A percentile compares a stretch with the other conserved stretches of the same genome.
These are phyloP conservation scores for Amblyraja radiata DNA, from an alignment of 2,797 vertebrate genomes.

Conservation along the genomic window DNA sequence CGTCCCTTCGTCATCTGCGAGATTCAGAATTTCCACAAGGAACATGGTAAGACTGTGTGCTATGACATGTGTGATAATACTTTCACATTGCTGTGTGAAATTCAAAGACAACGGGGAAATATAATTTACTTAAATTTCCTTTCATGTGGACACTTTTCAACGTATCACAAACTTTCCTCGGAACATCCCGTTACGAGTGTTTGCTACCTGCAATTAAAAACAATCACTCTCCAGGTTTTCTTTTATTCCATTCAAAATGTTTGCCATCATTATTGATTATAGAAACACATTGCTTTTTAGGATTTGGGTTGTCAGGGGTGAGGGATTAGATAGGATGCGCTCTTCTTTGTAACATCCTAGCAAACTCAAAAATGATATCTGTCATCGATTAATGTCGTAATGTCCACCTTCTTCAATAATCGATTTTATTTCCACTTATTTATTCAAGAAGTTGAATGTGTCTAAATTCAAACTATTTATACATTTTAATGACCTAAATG, in stretches of 20 bases:
- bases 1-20: too few relatives aligned
- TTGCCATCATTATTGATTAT: neutral
- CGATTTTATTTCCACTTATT: slow-evolving; percentile 48
- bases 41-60: neutral
- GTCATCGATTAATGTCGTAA: slow-evolving; percentile 75
- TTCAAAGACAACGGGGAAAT: neutral
- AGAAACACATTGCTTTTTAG: neutral
- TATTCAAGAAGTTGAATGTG: slow-evolving; percentile 50
- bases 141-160: neutral
- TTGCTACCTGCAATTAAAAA: neutral
- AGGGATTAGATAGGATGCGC: slow-evolving; percentile 43
- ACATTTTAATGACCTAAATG: neutral
- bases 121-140: neutral
- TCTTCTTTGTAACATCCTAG: slow-evolving; percentile 53
- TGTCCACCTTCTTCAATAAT: slow-evolving; percentile 64
- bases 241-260: neutral
- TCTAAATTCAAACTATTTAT: neutral
- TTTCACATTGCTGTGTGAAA: neutral
- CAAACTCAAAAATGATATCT: slow-evolving; percentile 69
- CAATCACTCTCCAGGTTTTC: neutral
- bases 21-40: neutral
- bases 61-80: too few relatives aligned
- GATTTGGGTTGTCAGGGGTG: neutral
- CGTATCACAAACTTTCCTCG: too few relatives aligned
- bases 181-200: neutral